Evolutionary conservation across 2,113 vertebrate genomes (phyloP), one percentile per base, ranked within the genome.

Genomic region (Nannospalax galili): DNA sequence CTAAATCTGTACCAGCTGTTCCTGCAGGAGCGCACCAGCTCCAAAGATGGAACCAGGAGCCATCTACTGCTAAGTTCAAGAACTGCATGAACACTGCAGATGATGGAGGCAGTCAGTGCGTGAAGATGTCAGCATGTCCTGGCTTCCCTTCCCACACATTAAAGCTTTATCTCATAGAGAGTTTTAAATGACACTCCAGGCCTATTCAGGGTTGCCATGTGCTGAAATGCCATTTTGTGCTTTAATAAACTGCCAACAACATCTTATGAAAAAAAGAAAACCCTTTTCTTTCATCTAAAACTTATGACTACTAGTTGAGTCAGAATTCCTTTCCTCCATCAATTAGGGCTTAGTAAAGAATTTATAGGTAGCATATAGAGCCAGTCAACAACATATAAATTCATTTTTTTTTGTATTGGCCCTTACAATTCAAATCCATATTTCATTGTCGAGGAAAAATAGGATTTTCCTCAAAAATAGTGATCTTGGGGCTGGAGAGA

Each of bases 61-160:
- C 97, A 95, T 69, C 97, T 97, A 85, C 65, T 88, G 97, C 75
- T 88, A 4, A 74, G 0, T 0, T 60, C 2, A 20, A 79, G 87
- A 85, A 97, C 90, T 97, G 84, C 95, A 92, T 37, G 60, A 10
- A 60, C 62, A 19, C 48, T 92, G 91, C 52, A 45, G 74, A 8
- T 65, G 62, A 26, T 62, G 16, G 65, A 88, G 79, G 70, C 24
- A 48, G 45, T 85, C 28, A 74, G 11, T 58, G 48, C 48, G 0
- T n/a, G 5, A 85, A 32, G 56, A 8, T 48, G 62, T 70, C 56
- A 26, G 4, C 26, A 3, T 11, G 56, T 80, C 40, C 40, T 75
- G 37, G 45, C 37, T 90, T 94, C 40, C 14, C 16, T 65, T 87
- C 7, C 64, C 74, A 40, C 22, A 17, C 9, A 20, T 3, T 45